phyloP scores from a whole-genome alignment of 2,113 vertebrate species.

The Chloroceryle aenea region DNA sequence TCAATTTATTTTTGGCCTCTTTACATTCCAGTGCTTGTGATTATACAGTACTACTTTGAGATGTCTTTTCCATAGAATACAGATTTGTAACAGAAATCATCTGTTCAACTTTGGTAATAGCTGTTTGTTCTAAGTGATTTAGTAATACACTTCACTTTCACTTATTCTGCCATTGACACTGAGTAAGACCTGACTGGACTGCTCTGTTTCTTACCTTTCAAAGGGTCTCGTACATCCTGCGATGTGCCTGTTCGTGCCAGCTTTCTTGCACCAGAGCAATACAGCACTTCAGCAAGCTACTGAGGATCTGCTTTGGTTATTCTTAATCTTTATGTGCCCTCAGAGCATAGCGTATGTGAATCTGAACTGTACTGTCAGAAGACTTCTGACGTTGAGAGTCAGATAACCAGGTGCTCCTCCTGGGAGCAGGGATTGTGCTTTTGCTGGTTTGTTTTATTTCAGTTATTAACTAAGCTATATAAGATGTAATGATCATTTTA shows the following conservation, averaged over 20 bases:
- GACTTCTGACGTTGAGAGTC: background rate
- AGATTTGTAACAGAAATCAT: background rate
- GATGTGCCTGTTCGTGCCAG: background rate
- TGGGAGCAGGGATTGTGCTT: background rate
- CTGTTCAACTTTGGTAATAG: background rate
- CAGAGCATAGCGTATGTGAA: background rate
- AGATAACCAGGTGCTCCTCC: background rate
- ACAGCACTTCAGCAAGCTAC: background rate
- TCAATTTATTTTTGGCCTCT: slow-evolving; percentile 60
- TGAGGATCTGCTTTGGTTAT: background rate
- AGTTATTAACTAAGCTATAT: background rate
- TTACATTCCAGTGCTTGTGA: slow-evolving; percentile 62
- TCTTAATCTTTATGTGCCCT: background rate
- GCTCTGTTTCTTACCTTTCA: background rate
- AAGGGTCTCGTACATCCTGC: background rate
- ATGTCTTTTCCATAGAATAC: slow-evolving; percentile 17
- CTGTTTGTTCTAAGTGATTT: background rate
- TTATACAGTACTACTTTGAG: slow-evolving; percentile 8
- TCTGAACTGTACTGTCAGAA: background rate
- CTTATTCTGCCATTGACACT: background rate
- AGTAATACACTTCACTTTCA: background rate
- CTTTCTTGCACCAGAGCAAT: background rate
- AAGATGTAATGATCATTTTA: background rate
- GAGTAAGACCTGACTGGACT: background rate
- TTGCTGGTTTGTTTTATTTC: background rate